Percentiles rank a stretch among this genome's conserved stretches.
phyloP scores from a whole-genome alignment of 2,797 vertebrate genomes.

The Vespertilio murinus region DNA sequence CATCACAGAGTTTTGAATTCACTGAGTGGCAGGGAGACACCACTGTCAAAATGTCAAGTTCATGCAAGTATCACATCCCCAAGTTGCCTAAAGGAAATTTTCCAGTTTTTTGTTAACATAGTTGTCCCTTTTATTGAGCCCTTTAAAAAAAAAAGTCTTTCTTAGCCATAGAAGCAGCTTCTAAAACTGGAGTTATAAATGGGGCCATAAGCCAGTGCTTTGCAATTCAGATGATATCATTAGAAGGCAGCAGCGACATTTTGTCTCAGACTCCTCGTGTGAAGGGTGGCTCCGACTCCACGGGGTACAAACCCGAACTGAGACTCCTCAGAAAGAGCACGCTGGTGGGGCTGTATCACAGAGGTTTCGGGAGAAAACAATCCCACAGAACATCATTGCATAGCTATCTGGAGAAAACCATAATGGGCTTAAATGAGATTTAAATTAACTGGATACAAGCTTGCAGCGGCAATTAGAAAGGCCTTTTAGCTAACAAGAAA shows the following conservation, averaged over 20 bases:
- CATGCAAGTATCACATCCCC: neutral
- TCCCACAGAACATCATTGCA: slow-evolving; percentile 19
- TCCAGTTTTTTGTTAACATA: slow-evolving; percentile 1
- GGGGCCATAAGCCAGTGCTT: slow-evolving; percentile 39
- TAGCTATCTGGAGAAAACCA: slow-evolving; percentile 63
- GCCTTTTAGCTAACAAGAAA: slow-evolving; percentile 63
- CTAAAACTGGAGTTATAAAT: slow-evolving; percentile 68
- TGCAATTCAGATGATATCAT: slow-evolving; percentile 71
- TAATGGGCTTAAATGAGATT: slow-evolving; percentile 67
- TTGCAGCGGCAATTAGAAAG: slow-evolving; percentile 68
- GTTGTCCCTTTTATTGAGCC: neutral
- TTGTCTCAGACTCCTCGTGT: slow-evolving; percentile 14
- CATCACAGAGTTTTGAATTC: neutral
- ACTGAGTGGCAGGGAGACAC: neutral
- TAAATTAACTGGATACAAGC: slow-evolving; percentile 76
- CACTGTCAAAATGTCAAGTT: neutral
- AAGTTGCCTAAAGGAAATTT: neutral
- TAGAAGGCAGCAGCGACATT: slow-evolving; percentile 51
- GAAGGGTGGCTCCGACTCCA: neutral
- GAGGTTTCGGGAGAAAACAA: slow-evolving; percentile 45
- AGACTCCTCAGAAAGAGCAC: slow-evolving; percentile 50
- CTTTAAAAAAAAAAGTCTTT: slow-evolving; percentile 39
- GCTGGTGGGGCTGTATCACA: neutral
- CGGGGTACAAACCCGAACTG: neutral
- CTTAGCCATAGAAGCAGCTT: slow-evolving; percentile 21